Base-by-base conservation (phyloP, 2,888 invertebrate species). In the Spilosoma lubricipeda region DNA sequence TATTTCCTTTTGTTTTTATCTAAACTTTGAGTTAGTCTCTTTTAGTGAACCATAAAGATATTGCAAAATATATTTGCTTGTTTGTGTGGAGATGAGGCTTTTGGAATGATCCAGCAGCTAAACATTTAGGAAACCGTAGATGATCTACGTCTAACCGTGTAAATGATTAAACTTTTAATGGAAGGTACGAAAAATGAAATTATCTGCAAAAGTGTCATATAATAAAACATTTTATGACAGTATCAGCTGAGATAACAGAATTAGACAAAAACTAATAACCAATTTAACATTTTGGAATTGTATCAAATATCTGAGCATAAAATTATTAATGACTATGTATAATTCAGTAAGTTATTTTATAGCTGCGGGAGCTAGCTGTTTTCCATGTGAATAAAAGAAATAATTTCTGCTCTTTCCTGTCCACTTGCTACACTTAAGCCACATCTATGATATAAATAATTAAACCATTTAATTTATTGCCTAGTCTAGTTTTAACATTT, bases 381-480 rank as follows among this genome's bases (percentile, higher is more conserved):
- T 73, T 76, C 70, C 68, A 63, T 73, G 70, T 70, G 72, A 73
- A 76, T 76, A 63, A 69, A 76, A 70, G 45, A 67, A 39, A 56
- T 73, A 73, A 67, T 76, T 70, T 67, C 66, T 56, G 27, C 67
- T 76, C 67, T 67, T 76, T 76, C 76, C 76, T 76, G 76, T 68
- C 63, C 39, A 71, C 30, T 73, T 76, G 76, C 73, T 76, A 76
- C 73, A 76, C 67, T 76, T 76, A 71, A 76, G 56, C 67, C 67
- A 71, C 70, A 70, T 73, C 39, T 67, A 73, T 36, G 73, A 72
- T 71, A 77, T 77, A 72, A 77, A 74, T 56, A 56, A 56, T 77
- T 72, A 74, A 74, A 74, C 69, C 20, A 64, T 72, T 69, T 72
- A 74, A 77, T 77, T 77, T 74, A 77, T 78, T 59, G 65, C 70